A percentile compares a stretch with the other conserved stretches of the same genome.
Conservation (phyloP, 2,888 invertebrate species). For the Drosophila fulvimacula region DNA sequence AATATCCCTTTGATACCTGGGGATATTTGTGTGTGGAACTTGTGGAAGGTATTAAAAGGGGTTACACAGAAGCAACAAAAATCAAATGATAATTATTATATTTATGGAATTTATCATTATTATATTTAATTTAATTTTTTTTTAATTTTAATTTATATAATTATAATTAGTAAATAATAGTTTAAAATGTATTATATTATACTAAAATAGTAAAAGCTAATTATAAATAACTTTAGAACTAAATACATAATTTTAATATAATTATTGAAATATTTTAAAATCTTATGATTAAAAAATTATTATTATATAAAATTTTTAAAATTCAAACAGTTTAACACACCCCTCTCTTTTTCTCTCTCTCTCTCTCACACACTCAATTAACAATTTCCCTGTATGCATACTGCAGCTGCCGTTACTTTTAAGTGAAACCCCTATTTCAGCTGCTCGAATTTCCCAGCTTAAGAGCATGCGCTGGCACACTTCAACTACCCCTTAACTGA, state of each 20-base stretch:
- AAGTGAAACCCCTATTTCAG: neutral
- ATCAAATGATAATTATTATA: neutral
- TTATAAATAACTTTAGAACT: no score
- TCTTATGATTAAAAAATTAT: no score
- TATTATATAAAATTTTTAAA: neutral
- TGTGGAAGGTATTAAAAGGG: constrained; percentile 8
- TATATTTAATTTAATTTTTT: neutral
- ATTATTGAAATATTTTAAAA: neutral
- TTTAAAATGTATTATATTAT: no score
- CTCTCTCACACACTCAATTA: no score
- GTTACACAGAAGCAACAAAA: no score
- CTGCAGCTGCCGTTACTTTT: constrained; percentile 5
- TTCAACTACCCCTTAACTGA: neutral
- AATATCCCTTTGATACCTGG: constrained; percentile 28
- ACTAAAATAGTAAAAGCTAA: no score
- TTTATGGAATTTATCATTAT: neutral
- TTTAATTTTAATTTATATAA: no score
- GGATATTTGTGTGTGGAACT: constrained; percentile 28
- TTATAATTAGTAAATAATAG: no score
- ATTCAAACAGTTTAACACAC: no score
- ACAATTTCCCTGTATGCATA: neutral
- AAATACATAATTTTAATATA: no score
- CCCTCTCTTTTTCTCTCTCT: neutral
- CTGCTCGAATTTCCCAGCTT: constrained; percentile 2
- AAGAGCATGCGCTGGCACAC: constrained; percentile 1